Evolutionary conservation across 2,888 invertebrate species (phyloP), one percentile per base, ranked within the genome.

Genomic region (Dermolepida albohirtum): DNA sequence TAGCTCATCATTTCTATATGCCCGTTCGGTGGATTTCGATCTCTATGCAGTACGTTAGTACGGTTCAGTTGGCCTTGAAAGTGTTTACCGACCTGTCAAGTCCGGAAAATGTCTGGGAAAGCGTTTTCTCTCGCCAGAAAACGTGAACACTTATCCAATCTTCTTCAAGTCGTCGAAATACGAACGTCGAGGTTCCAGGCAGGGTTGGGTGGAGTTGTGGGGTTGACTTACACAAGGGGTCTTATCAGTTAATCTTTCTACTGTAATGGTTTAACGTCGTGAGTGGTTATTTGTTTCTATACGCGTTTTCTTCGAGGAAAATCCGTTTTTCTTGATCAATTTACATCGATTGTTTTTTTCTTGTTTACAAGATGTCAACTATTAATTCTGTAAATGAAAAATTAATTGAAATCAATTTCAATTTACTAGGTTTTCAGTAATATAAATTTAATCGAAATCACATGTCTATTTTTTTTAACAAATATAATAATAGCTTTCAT

Each of bases 71-170:
- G 75, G 71, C 74, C 74, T 76, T 79, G 78, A 79, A 80, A 81
- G 79, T 83, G 82, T 83, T 83, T 83, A 83, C 82, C 78, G 81
- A 81, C 80, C 82, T 82, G 82, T 82, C 82, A 82, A 78, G 77
- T 77, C 78, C 80, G 80, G 81, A 79, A 81, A 82, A 82, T 81
- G 82, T 82, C 81, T 78, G 77, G 77, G 80, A 80, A 82, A 82
- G 80, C 81, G 80, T 81, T 81, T 81, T 81, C 79, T 74, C 75
- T 34, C 34, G 34, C 34, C 34, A 34, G 34, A 34, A 34, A 79
- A 78, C 78, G 76, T 75, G 80, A 77, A 81, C 82, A 82, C 82
- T 82, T 82, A 82, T 82, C 81, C 82, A 82, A 82, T 82, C 80
- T 78, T 76, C 74, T 70, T 70, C 59, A 62, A 51, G 34, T 52